phyloP scores from a whole-genome alignment of 2,888 invertebrate species.

The Lypha dubia region DNA sequence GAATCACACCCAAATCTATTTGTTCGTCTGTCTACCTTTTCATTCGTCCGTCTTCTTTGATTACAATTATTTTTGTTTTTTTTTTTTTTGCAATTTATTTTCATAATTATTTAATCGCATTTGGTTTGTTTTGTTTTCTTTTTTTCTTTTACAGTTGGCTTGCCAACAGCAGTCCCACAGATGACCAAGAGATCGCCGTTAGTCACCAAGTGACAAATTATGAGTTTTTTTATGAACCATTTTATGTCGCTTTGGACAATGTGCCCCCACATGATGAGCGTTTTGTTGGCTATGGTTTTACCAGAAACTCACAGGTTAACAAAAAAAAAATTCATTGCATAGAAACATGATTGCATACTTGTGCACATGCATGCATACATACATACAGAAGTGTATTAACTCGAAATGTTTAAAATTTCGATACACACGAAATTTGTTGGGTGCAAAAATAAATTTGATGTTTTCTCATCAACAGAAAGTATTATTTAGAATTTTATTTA shows the following conservation, averaged over 20 bases:
- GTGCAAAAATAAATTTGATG: no score
- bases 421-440: no score
- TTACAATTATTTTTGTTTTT: no score
- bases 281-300: conserved; percentile 95
- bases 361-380: neutral
- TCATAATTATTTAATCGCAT: conserved; percentile 9
- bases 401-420: no score
- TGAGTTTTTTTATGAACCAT: conserved; percentile 94
- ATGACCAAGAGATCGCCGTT: conserved; percentile 84
- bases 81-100: conserved; percentile 19
- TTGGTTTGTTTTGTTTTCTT: conserved; percentile 1
- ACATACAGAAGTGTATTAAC: neutral
- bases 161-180: conserved; percentile 72
- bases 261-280: conserved; percentile 94
- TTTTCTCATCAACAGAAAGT: no score
- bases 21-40: conserved; percentile 26
- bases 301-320: conserved; percentile 95
- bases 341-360: neutral
- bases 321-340: conserved; percentile 69
- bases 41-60: conserved; percentile 9
- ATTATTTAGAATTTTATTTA: no score
- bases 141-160: conserved; percentile 76
- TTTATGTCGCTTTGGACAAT: conserved; percentile 92
- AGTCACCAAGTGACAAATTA: conserved; percentile 94
- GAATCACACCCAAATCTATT: conserved; percentile 47